Evolutionary conservation across 2,113 vertebrate species (phyloP), one percentile per base, ranked within the genome.

Genomic region (Gobio gobio): DNA sequence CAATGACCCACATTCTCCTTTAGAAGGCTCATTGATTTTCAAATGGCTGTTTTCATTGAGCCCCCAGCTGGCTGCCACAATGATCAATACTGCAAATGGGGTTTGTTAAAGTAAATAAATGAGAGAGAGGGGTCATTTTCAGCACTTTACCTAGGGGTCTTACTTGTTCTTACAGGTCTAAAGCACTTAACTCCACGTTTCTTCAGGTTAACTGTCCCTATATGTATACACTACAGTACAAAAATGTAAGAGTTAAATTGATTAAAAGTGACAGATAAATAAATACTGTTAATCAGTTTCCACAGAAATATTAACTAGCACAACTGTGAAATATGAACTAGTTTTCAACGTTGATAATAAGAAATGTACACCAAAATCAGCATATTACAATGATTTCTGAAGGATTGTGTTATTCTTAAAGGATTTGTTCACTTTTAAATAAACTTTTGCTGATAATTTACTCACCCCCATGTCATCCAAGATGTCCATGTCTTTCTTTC

Each of bases 71-170:
- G 43, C 40, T 61, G 54, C 72, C 70, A 75, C 58, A 13, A 33
- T 86, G 78, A 82, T 82, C 78, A 82, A 33, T 80, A 29, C 40
- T n/a, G 51, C 54, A 72, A 49, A 43, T 45, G 10, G 43, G 45
- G 64, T 78, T 73, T 73, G 64, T 80, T 43, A 43, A 54, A 79
- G 72, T 45, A 75, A 83, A 83, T 64, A 83, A 75, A 83, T 74
- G 49, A 61, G 40, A 74, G 24, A 83, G 3, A 6, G 40, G 45
- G 14, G 43, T 75, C 2, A 74, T 63, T 74, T 33, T 20, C 24
- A 75, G n/a, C 68, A 80, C 68, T 78, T 78, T 61, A 16, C 10
- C 33, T 58, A 43, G 56, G 10, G 26, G 54, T 14, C 2, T 16
- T 61, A 9, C 22, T 56, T 40, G 18, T 36, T 61, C 9, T 36